Conservation (phyloP, 2,113 vertebrate species). For the Coreoperca whiteheadi region DNA sequence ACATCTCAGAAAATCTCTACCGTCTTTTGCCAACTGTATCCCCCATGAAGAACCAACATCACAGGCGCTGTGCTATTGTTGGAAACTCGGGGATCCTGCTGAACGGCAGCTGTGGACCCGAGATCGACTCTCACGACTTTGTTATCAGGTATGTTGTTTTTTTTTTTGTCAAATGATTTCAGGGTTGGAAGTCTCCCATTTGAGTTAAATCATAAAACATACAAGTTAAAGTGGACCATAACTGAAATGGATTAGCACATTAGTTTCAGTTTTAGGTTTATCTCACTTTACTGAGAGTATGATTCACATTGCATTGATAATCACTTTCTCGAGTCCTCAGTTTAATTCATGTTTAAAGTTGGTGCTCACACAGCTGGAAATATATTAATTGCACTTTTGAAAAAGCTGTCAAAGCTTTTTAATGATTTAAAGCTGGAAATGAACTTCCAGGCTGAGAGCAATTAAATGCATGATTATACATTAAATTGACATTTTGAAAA, state of each 20-base stretch:
- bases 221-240: conserved; percentile 3
- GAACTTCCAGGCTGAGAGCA: conserved; percentile 35
- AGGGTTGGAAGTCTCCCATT: conserved; percentile 5
- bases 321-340: neutral
- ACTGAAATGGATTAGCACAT: conserved; percentile 38
- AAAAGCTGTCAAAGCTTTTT: conserved; percentile 44
- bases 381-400: conserved; percentile 53
- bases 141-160: conserved; percentile 91
- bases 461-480: conserved; percentile 61
- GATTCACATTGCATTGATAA: conserved; percentile 35
- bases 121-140: conserved; percentile 94
- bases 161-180: neutral
- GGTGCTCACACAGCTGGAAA: conserved; percentile 36
- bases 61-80: conserved; percentile 92
- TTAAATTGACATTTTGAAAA: conserved; percentile 67
- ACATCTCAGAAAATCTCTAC: conserved; percentile 94
- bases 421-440: conserved; percentile 42
- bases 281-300: conserved; percentile 28
- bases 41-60: conserved; percentile 92
- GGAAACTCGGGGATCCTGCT: conserved; percentile 96
- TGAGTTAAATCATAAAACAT: conserved; percentile 14
- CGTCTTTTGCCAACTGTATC: conserved; percentile 92
- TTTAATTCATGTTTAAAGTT: conserved; percentile 28
- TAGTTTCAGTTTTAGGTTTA: conserved; percentile 41
- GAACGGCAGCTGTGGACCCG: conserved; percentile 93